phyloP scores from a whole-genome alignment of 1,140 invertebrate species.

The Bombus breviceps region DNA sequence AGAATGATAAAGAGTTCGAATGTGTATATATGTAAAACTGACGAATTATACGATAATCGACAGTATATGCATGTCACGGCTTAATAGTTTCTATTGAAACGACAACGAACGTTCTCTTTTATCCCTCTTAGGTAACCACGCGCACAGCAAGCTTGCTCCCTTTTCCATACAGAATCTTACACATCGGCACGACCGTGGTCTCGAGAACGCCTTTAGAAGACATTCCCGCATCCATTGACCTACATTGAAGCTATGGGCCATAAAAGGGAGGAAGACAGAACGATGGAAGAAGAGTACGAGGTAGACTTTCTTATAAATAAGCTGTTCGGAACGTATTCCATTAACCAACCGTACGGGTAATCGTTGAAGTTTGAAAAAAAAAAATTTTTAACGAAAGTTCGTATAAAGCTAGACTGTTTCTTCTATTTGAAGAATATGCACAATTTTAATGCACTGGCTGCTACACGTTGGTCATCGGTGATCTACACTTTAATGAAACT shows the following conservation, averaged over 20 bases:
- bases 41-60: not conserved
- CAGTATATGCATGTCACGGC: not conserved
- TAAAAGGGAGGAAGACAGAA: slow-evolving; percentile 42
- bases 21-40: not conserved
- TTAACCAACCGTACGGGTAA: slow-evolving; percentile 26
- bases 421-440: too few relatives aligned
- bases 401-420: too few relatives aligned
- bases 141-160: slow-evolving; percentile 10
- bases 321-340: slow-evolving; percentile 46
- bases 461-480: too few relatives aligned
- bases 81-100: slow-evolving; percentile 31
- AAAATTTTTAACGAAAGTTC: not conserved
- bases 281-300: slow-evolving; percentile 8
- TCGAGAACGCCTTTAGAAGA: slow-evolving; percentile 61
- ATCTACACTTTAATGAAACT: too few relatives aligned
- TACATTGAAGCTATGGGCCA: slow-evolving; percentile 49
- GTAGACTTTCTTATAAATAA: slow-evolving; percentile 62
- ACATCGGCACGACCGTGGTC: slow-evolving; percentile 16
- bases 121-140: slow-evolving; percentile 33
- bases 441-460: too few relatives aligned
- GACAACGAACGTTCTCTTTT: slow-evolving; percentile 42
- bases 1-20: not conserved
- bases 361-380: not conserved
- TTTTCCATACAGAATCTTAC: slow-evolving; percentile 51
- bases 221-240: slow-evolving; percentile 65